Evolutionary conservation across 2,888 invertebrate genomes (phyloP).

Genomic region (Andricus curvator): DNA sequence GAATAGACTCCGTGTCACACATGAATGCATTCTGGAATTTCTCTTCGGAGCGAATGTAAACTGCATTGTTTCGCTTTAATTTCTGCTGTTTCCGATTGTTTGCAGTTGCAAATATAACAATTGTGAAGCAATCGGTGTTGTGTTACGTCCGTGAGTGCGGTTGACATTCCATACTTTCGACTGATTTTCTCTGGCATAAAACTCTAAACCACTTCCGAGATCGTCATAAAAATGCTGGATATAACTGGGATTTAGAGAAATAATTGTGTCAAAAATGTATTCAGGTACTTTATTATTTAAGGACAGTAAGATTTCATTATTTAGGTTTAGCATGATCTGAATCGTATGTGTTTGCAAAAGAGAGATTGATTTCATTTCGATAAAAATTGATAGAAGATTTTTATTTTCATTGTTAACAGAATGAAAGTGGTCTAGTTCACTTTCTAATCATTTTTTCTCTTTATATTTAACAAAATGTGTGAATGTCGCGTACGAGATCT

Average conservation of each 20-base stretch:
- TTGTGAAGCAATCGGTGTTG: conserved; percentile 4
- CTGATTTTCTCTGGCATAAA: neutral
- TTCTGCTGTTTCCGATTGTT: conserved; percentile 27
- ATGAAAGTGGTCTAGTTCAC: conserved; percentile 40
- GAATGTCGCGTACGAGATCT: conserved; percentile 2
- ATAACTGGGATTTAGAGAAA: conserved; percentile 6
- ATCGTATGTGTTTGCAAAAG: neutral
- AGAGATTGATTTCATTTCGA: neutral
- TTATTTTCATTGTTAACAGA: conserved; percentile 13
- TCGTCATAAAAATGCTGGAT: neutral
- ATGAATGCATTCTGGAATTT: conserved; percentile 31
- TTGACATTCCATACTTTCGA: neutral
- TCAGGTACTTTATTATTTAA: neutral
- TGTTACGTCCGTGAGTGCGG: neutral
- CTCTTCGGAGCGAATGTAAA: conserved; percentile 22
- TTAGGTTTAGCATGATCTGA: neutral
- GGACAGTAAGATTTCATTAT: neutral
- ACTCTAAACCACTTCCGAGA: neutral
- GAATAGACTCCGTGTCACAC: conserved; percentile 14
- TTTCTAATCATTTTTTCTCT: conserved; percentile 34
- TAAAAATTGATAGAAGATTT: neutral
- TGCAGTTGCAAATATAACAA: neutral
- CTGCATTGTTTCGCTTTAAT: conserved; percentile 33
- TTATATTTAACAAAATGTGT: conserved; percentile 18
- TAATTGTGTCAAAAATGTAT: neutral